A percentile compares a stretch with the other conserved stretches of the same genome.
Evolutionary conservation across 2,888 invertebrate species (phyloP).

Genomic region (Nomada goodeniana): DNA sequence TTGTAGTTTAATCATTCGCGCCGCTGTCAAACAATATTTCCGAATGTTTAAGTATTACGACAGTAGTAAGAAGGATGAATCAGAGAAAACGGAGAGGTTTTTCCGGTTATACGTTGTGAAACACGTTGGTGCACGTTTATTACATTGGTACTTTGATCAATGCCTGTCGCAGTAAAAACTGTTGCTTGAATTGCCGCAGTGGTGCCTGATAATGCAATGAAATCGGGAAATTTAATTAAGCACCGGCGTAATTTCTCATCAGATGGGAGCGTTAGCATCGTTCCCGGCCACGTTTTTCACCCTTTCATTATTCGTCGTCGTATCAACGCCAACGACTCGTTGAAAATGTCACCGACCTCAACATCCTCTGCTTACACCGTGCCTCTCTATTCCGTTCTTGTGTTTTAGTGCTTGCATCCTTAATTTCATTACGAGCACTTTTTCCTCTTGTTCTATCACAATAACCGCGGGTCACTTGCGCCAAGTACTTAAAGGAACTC

Average conservation of each 20-base stretch:
- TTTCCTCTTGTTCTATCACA: slow-evolving; percentile 48
- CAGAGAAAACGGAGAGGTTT: too few relatives aligned
- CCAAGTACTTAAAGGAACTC: slow-evolving; percentile 58
- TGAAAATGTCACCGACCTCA: slow-evolving; percentile 65
- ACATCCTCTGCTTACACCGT: slow-evolving; percentile 23
- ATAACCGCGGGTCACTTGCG: slow-evolving; percentile 63
- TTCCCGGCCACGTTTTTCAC: slow-evolving; percentile 45
- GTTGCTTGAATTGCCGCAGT: slow-evolving; percentile 68
- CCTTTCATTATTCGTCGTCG: slow-evolving; percentile 67
- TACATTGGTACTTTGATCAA: slow-evolving; percentile 1
- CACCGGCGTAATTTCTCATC: slow-evolving; percentile 72
- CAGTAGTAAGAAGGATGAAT: too few relatives aligned
- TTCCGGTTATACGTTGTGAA: too few relatives aligned
- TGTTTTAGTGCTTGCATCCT: slow-evolving; percentile 62
- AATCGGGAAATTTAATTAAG: slow-evolving; percentile 78
- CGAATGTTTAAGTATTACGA: too few relatives aligned
- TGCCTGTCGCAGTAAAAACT: slow-evolving; percentile 34
- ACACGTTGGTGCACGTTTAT: background rate
- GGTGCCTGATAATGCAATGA: slow-evolving; percentile 66
- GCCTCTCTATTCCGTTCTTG: slow-evolving; percentile 25
- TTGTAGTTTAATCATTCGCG: too few relatives aligned
- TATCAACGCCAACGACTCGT: slow-evolving; percentile 66
- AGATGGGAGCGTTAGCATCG: slow-evolving; percentile 70
- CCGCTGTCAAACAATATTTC: too few relatives aligned
- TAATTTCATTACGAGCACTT: slow-evolving; percentile 66